Percentiles rank a stretch among this genome's conserved stretches.
Evolutionary conservation across 1,140 invertebrate species (phyloP).

Genomic region (Aphelinus certus): DNA sequence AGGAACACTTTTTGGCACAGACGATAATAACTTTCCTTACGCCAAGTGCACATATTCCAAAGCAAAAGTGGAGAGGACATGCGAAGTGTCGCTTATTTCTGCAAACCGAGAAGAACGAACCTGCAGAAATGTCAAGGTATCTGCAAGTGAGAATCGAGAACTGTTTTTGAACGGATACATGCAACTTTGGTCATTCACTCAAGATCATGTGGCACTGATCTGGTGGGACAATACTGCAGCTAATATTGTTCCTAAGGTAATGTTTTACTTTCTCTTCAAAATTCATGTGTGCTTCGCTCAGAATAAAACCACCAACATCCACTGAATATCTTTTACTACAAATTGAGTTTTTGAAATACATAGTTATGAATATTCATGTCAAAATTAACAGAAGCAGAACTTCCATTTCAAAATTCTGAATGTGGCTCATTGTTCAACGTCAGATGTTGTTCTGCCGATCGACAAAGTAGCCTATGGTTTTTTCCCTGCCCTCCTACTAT

Average conservation of each 20-base stretch:
- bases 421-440: neutral
- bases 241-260: too few species aligned
- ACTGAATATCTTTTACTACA: neutral
- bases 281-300: too few species aligned
- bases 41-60: neutral
- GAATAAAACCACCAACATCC: too few species aligned
- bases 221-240: neutral
- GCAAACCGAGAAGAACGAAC: neutral
- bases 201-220: neutral
- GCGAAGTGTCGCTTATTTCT: neutral
- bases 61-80: neutral
- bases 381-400: neutral
- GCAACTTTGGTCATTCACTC: neutral
- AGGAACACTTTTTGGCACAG: constrained; percentile 16
- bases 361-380: too few species aligned
- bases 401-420: neutral
- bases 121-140: constrained; percentile 2
- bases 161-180: constrained; percentile 17
- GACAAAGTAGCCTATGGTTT: constrained; percentile 2
- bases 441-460: neutral
- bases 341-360: neutral
- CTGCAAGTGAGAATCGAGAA: neutral
- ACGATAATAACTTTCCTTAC: constrained; percentile 1
- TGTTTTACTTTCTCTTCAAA: too few species aligned
- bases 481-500: neutral